A percentile compares a stretch with the other conserved stretches of the same genome.
Evolutionary conservation across 2,113 vertebrate genomes (phyloP).

Genomic region (Numida meleagris): DNA sequence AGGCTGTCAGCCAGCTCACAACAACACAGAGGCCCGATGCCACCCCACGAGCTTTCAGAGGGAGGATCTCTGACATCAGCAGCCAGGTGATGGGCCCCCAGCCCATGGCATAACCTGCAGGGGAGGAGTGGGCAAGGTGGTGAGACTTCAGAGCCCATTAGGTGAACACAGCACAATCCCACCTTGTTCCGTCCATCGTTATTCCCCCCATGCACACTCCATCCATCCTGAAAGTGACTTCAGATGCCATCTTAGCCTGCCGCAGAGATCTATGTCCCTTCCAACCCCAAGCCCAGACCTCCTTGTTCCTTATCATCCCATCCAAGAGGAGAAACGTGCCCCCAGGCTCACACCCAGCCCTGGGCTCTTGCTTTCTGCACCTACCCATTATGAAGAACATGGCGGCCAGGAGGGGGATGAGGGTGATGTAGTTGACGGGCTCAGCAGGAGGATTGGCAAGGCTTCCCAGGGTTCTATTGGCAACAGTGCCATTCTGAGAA

Average conservation of each 20-base stretch:
- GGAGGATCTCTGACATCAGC: slow-evolving; percentile 95
- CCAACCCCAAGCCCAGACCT: neutral
- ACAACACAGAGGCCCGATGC: slow-evolving; percentile 91
- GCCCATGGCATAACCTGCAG: slow-evolving; percentile 92
- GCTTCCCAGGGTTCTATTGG: neutral
- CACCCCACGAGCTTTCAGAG: slow-evolving; percentile 86
- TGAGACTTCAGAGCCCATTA: neutral
- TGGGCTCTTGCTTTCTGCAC: neutral
- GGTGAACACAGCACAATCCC: neutral
- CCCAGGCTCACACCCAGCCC: neutral
- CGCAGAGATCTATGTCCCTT: neutral
- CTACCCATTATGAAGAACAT: slow-evolving; percentile 93
- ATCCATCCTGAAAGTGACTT: neutral
- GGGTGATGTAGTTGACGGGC: slow-evolving; percentile 42
- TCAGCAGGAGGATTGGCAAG: neutral
- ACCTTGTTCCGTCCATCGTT: neutral
- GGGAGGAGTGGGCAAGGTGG: neutral
- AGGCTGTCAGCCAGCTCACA: slow-evolving; percentile 93
- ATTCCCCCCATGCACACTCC: neutral
- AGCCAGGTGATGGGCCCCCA: slow-evolving; percentile 99
- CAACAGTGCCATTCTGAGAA: neutral
- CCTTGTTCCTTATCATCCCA: neutral
- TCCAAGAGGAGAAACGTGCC: rapidly evolving
- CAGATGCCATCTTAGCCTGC: neutral
- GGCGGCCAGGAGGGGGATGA: slow-evolving; percentile 88